Percentiles rank a stretch among this genome's conserved stretches.
phyloP scores from a whole-genome alignment of 2,888 invertebrate genomes.

The Drosophila greeni region DNA sequence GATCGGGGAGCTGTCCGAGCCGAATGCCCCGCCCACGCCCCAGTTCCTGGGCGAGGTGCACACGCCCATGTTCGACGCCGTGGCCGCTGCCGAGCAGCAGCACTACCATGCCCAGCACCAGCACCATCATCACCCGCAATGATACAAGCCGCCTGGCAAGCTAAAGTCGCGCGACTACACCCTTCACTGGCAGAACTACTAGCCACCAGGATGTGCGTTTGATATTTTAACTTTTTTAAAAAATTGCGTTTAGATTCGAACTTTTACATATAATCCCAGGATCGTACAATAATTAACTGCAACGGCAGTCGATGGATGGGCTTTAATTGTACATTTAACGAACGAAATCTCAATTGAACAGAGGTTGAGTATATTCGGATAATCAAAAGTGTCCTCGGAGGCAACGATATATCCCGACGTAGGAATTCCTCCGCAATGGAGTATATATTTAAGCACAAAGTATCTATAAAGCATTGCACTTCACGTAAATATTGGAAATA shows the following conservation, averaged over 20 bases:
- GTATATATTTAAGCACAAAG: constrained; percentile 3
- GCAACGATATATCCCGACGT: neutral
- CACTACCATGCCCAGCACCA: constrained; percentile 75
- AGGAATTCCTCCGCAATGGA: constrained; percentile 2
- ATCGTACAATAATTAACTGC: neutral
- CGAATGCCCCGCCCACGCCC: constrained; percentile 74
- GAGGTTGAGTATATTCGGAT: neutral
- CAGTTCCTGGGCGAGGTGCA: constrained; percentile 76
- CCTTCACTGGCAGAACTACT: constrained; percentile 73
- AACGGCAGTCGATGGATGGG: neutral
- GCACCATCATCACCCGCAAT: constrained; percentile 69
- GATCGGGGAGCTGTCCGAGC: constrained; percentile 74
- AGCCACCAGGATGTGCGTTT: neutral
- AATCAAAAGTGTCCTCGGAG: neutral
- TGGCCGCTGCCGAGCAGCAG: constrained; percentile 75
- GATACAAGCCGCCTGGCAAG: constrained; percentile 62
- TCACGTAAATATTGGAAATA: constrained; percentile 10
- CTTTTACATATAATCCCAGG: neutral
- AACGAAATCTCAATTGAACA: constrained; percentile 28
- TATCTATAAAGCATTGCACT: constrained; percentile 3
- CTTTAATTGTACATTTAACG: constrained; percentile 5
- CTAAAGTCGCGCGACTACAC: constrained; percentile 68
- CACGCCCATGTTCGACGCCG: constrained; percentile 77
- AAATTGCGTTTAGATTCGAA: neutral
- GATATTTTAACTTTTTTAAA: neutral